Conservation (phyloP, 2,797 vertebrate genomes). For the Gymnothorax javanicus region DNA sequence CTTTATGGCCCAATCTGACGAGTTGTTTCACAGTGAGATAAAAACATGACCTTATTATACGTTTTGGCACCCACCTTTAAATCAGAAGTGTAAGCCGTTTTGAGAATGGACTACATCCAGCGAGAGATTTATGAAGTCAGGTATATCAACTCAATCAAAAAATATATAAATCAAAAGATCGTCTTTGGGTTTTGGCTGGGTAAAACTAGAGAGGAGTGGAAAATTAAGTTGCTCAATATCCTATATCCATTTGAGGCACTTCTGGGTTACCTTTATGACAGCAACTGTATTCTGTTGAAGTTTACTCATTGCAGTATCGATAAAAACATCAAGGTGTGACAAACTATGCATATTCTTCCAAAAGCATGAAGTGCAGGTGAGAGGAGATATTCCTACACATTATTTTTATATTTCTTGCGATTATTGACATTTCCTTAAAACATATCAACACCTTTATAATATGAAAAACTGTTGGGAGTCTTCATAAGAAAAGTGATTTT, state of each 20-base stretch:
- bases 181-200: background rate
- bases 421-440: background rate
- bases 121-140: conserved; percentile 13
- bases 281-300: background rate
- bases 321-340: background rate
- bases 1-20: conserved; percentile 18
- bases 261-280: background rate
- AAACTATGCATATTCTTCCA: background rate
- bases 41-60: conserved; percentile 23
- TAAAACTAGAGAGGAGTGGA: background rate
- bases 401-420: background rate
- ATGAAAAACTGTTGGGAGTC: background rate
- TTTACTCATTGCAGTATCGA: background rate
- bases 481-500: background rate
- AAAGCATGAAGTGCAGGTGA: background rate
- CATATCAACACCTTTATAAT: background rate
- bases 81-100: conserved; percentile 11
- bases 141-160: background rate
- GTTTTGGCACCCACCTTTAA: conserved; percentile 21
- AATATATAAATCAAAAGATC: conserved; percentile 19
- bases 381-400: background rate
- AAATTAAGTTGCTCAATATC: background rate
- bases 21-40: conserved; percentile 18
- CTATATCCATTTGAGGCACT: background rate
- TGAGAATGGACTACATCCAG: background rate